Percentiles rank a stretch among this genome's conserved stretches.
Conservation (phyloP, 2,113 vertebrate species). For the Amia ocellicauda region DNA sequence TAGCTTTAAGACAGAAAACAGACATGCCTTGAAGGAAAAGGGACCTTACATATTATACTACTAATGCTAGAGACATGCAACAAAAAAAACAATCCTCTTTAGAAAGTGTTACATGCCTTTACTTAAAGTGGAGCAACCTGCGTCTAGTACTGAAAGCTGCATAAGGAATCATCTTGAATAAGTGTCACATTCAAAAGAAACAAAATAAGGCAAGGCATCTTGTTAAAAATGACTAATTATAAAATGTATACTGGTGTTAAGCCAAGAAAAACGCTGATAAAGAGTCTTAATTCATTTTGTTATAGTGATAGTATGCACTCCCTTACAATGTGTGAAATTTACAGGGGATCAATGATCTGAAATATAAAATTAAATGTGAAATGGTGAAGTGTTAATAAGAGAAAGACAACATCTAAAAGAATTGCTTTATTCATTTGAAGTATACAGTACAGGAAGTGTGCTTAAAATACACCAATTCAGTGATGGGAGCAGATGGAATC, state of each 20-base stretch:
- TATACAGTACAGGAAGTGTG: conserved; percentile 49
- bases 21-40: conserved; percentile 3
- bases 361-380: too few species aligned
- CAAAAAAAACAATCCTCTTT: not conserved
- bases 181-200: too few species aligned
- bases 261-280: too few species aligned
- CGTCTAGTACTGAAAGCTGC: not conserved
- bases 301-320: not conserved
- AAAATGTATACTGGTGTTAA: too few species aligned
- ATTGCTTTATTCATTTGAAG: conserved; percentile 47
- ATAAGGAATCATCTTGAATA: not conserved
- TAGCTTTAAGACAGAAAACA: not conserved
- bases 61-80: not conserved
- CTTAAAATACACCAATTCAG: conserved; percentile 43
- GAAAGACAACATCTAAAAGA: conserved; percentile 52
- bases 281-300: not conserved
- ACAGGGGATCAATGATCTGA: too few species aligned
- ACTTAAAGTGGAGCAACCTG: not conserved
- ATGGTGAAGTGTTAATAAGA: conserved; percentile 61
- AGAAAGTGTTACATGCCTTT: not conserved
- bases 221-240: too few species aligned
- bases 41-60: not conserved
- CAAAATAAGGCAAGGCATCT: too few species aligned
- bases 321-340: not conserved
- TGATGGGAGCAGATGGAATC: conserved; percentile 26